Base-by-base conservation (phyloP, 2,888 invertebrate genomes). In the Octonoba sinensis region DNA sequence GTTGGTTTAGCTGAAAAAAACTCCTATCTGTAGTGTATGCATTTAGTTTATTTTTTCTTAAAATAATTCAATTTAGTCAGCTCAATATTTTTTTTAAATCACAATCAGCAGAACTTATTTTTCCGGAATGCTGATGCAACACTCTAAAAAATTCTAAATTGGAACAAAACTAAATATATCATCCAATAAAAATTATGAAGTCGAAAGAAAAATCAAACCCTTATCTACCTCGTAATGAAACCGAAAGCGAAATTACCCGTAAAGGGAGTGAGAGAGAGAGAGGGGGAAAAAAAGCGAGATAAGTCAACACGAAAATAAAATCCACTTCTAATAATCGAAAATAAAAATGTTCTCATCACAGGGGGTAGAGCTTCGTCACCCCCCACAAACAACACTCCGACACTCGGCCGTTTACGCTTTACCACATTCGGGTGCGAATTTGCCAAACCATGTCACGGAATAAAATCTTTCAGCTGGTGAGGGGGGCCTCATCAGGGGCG, bases 361-460 rank as follows among this genome's bases (percentile, higher is more conserved):
- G 18, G 13, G 54, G 69, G 27, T 36, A 36, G 36, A 8, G 8
- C 6, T 3, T 36, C 6, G 36, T 8, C 6, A 1, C 36, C 36
- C 36, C 36, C 36, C 36, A 36, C 36, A 36, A 36, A 36, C 36
- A 36, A 36, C 8, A 8, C 36, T 36, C 59, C 51, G 66, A 59
- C 51, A 64, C 62, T 51, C 60, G 77, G 44, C 54, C 59, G 72
- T 72, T 78, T 78, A 72, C 72, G 78, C 71, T 70, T 64, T 77
- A 57, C 56, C 71, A 56, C 70, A 49, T 27, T 36, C 16, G 66
- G 73, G 79, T 73, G 79, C 69, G 79, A 79, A 79, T 79, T 79
- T 73, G 79, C 15, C 60, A 79, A 72, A 51, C 77, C 79, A 59
- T 67, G 73, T 79, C 79, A 79, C 73, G 79, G 59, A 78, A 47